Base-by-base conservation (phyloP, 2,113 vertebrate species). In the Scortum barcoo region DNA sequence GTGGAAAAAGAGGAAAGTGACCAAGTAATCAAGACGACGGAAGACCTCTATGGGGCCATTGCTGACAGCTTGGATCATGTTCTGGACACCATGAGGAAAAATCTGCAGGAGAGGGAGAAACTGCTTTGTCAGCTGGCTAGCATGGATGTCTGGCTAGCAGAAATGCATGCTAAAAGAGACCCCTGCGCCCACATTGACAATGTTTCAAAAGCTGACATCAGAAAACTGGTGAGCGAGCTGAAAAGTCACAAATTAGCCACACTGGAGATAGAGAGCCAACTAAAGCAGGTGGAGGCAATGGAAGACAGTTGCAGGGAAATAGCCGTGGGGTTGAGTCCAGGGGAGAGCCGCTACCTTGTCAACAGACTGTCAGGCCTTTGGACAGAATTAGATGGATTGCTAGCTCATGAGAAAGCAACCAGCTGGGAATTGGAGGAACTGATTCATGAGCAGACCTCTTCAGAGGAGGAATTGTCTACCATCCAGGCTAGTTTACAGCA, bases 311-410 rank as follows among this genome's bases (percentile, higher is more conserved):
- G 89, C 22, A 76, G 82, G 72, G 79, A 91, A 22, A 78, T 93
- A 50, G 84, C 74, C 33, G 61, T 75, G 11, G 92, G 92, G n/a
- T 89, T 97, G 57, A 97, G 81, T 88, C 86, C 96, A 36, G 95
- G 94, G 46, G 97, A 99, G 86, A 95, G 94, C 42, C 82, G 95
- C 0, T 97, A 97, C 93, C 93, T 99, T 53, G 90, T 87, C 72
- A 95, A 97, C 85, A 94, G 93, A 1, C 91, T 98, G 72, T 94
- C 93, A 66, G 95, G 90, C 58, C 94, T 98, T 65, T 95, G 95
- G 90, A 94, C 76, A 0, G 95, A 95, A 83, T 87, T 96, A 19
- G 92, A 87, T 7, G 95, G 94, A 66, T 83, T 95, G 38, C 87
- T 95, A 28, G 95, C 95, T 86, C 92, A 94, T 13, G 93, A 96